Evolutionary conservation across 1,140 invertebrate genomes (phyloP).

Genomic region (Hermetia illucens): DNA sequence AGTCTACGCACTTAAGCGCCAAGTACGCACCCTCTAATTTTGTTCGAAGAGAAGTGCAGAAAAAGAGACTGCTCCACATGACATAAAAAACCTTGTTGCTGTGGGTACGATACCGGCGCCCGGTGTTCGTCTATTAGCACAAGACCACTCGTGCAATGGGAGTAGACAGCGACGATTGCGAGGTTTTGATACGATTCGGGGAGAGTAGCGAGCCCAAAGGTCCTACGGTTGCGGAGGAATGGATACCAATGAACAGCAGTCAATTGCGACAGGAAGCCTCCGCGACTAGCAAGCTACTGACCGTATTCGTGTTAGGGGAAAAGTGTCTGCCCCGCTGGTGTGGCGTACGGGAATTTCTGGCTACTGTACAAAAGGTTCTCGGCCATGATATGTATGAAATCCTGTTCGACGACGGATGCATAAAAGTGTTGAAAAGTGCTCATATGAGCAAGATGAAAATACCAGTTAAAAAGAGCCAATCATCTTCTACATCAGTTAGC

Average conservation of each 20-base stretch:
- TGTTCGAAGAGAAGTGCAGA: too few species aligned
- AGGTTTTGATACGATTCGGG: conserved; percentile 63
- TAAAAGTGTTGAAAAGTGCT: conserved; percentile 53
- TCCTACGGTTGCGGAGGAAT: conserved; percentile 48
- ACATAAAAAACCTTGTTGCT: too few species aligned
- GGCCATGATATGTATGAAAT: conserved; percentile 60
- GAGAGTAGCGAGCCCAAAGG: conserved; percentile 20
- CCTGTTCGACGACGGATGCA: conserved; percentile 66
- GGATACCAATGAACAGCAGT: conserved; percentile 73
- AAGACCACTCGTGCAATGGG: conserved; percentile 70
- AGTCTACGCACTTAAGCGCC: too few species aligned
- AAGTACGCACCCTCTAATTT: too few species aligned
- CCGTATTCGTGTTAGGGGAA: conserved; percentile 50
- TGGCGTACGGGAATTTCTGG: conserved; percentile 63
- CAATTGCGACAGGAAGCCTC: conserved; percentile 41
- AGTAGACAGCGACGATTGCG: conserved; percentile 69
- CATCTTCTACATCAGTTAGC: conserved; percentile 9
- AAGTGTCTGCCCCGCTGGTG: conserved; percentile 65
- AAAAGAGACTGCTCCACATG: too few species aligned
- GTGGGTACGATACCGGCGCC: too few species aligned
- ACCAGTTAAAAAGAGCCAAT: not conserved
- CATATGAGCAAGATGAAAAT: conserved; percentile 34
- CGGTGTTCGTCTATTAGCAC: conserved; percentile 52
- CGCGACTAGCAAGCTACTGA: conserved; percentile 30
- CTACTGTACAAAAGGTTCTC: conserved; percentile 48